phyloP scores from a whole-genome alignment of 2,797 vertebrate genomes.

The Lepilemur ruficaudatus region DNA sequence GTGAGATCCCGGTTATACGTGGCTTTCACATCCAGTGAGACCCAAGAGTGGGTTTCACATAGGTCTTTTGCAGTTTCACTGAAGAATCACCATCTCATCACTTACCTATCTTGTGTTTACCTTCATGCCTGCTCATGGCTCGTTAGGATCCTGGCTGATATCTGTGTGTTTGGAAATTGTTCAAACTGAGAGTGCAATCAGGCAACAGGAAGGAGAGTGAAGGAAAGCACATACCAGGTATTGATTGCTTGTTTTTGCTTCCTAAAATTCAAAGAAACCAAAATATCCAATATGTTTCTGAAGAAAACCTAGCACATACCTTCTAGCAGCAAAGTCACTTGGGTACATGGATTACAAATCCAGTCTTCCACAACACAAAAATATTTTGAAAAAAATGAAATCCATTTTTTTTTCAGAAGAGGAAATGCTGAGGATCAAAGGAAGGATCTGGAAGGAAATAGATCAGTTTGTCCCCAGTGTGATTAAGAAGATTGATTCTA shows the following conservation, averaged over 20 bases:
- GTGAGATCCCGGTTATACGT: not conserved
- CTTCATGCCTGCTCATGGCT: not conserved
- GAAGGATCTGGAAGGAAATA: not conserved
- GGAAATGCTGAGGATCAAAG: not conserved
- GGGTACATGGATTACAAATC: not conserved
- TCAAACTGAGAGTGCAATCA: not conserved
- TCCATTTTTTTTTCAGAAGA: not conserved
- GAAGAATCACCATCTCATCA: not conserved
- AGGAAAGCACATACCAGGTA: not conserved
- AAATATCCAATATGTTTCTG: not conserved
- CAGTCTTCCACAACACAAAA: not conserved
- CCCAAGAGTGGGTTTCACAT: not conserved
- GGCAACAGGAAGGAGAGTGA: not conserved
- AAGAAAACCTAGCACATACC: not conserved
- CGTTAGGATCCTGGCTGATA: not conserved
- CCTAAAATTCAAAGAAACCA: not conserved
- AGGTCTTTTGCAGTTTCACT: not conserved
- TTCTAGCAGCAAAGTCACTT: not conserved
- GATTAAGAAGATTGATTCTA: not conserved
- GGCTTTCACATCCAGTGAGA: not conserved
- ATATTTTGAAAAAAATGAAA: not conserved
- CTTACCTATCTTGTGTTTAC: not conserved
- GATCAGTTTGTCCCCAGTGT: not conserved
- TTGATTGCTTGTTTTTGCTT: not conserved
- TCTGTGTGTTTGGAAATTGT: not conserved